phyloP scores from a whole-genome alignment of 2,888 invertebrate species.

The Ichneumon xanthorius region DNA sequence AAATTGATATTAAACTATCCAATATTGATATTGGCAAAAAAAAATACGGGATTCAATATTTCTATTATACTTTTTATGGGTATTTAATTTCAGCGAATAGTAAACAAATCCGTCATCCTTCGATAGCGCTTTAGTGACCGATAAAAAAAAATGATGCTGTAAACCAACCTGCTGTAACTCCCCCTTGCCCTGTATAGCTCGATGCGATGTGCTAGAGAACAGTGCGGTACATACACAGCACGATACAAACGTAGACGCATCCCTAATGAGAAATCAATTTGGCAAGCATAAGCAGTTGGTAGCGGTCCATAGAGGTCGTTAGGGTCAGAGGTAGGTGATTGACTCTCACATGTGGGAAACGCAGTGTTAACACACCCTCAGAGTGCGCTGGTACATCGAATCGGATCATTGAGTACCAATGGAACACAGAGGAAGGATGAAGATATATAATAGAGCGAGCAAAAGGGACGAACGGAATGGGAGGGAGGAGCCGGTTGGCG shows the following conservation, averaged over 20 bases:
- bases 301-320: conserved; percentile 55
- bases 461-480: background rate
- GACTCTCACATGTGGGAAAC: conserved; percentile 49
- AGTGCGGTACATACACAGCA: background rate
- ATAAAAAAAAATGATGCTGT: too few species aligned
- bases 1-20: too few species aligned
- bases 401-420: conserved; percentile 47
- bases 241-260: conserved; percentile 41
- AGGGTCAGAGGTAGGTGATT: conserved; percentile 60
- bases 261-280: conserved; percentile 67
- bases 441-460: background rate
- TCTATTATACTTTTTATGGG: too few species aligned
- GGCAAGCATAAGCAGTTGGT: conserved; percentile 64
- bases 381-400: conserved; percentile 49
- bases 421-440: conserved; percentile 19
- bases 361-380: conserved; percentile 60
- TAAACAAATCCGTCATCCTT: too few species aligned
- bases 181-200: background rate
- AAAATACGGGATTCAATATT: too few species aligned
- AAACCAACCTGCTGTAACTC: background rate
- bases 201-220: background rate
- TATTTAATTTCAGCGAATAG: too few species aligned
- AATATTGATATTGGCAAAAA: too few species aligned
- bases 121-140: too few species aligned
- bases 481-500: background rate